phyloP scores from a whole-genome alignment of 2,797 vertebrate species.

The Peromyscus aztecus region DNA sequence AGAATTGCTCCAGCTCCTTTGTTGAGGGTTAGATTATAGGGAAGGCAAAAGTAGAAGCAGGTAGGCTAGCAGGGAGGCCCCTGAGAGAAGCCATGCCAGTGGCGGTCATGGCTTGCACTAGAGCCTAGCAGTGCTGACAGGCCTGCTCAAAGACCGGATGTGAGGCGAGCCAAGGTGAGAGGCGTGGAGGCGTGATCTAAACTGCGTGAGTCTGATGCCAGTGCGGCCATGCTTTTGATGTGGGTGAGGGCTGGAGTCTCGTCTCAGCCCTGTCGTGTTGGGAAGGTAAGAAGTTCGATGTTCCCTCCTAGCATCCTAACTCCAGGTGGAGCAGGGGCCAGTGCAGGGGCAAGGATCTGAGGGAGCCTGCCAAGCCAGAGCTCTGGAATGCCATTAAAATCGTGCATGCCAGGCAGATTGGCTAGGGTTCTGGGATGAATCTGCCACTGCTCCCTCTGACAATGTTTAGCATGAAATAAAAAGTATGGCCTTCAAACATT shows the following conservation, averaged over 20 bases:
- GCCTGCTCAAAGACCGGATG: background rate
- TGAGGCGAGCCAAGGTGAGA: background rate
- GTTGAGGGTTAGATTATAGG: background rate
- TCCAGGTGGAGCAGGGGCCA: background rate
- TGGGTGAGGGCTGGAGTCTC: accelerated
- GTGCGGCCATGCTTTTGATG: background rate
- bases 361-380: slow-evolving; percentile 2
- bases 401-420: slow-evolving; percentile 71
- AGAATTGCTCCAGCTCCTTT: background rate
- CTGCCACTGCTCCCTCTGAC: slow-evolving; percentile 75
- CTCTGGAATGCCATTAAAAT: slow-evolving; percentile 74
- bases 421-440: slow-evolving; percentile 62
- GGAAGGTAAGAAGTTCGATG: background rate
- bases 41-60: background rate
- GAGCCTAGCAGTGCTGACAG: background rate
- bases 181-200: background rate
- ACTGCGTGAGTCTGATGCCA: accelerated
- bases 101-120: background rate
- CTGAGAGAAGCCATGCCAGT: accelerated
- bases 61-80: background rate
- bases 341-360: slow-evolving; percentile 33
- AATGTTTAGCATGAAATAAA: slow-evolving; percentile 81
- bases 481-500: slow-evolving; percentile 82
- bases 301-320: background rate
- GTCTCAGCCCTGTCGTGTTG: background rate